phyloP scores from a whole-genome alignment of 2,888 invertebrate species.

The Hymenopus coronatus region DNA sequence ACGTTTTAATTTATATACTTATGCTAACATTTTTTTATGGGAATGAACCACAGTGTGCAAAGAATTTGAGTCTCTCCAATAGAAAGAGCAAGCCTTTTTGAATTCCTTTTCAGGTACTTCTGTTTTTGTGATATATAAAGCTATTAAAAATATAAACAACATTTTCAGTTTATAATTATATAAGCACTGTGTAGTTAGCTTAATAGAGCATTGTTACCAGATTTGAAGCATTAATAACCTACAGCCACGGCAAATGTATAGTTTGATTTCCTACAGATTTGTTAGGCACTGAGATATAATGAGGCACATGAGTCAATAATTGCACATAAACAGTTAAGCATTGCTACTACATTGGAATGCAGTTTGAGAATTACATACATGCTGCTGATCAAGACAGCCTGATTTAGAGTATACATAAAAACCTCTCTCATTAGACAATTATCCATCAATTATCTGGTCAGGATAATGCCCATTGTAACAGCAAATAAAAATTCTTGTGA shows the following conservation, averaged over 20 bases:
- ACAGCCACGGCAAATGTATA: background rate
- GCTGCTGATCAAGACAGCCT: background rate
- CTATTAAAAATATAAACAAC: too few relatives aligned
- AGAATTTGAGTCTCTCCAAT: too few relatives aligned
- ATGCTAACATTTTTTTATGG: background rate
- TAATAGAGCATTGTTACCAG: too few relatives aligned
- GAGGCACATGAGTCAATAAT: background rate
- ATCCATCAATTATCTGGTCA: background rate
- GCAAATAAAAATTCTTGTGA: slow-evolving; percentile 17
- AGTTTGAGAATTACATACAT: background rate
- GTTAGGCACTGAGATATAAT: background rate
- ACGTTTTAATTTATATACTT: background rate
- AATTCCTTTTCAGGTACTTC: too few relatives aligned
- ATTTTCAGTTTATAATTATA: too few relatives aligned
- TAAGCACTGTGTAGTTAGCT: too few relatives aligned
- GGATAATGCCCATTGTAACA: slow-evolving; percentile 6
- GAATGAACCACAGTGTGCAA: too few relatives aligned
- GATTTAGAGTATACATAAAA: background rate
- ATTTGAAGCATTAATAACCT: too few relatives aligned
- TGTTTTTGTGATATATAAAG: too few relatives aligned
- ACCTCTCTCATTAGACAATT: background rate
- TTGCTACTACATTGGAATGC: background rate
- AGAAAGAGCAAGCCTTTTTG: too few relatives aligned
- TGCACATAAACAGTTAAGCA: background rate
- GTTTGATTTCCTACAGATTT: too few relatives aligned